Evolutionary conservation across 2,888 invertebrate species (phyloP).

Genomic region (Cheilosia grossa): DNA sequence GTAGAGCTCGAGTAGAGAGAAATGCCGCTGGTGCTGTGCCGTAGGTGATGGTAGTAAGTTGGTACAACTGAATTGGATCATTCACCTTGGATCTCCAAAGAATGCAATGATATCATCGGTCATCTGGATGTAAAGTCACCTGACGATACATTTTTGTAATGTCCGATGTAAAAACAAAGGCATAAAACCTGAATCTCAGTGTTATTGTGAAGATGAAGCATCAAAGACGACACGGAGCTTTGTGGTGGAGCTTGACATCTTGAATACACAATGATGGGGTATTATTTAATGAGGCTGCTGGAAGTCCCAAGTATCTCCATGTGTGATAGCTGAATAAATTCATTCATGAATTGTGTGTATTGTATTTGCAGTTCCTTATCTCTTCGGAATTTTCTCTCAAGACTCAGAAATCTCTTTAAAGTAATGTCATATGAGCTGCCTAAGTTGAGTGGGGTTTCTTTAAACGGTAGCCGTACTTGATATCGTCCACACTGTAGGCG

Average conservation of each 20-base stretch:
- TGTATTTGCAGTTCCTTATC: conserved; percentile 25
- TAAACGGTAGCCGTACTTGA: conserved; percentile 35
- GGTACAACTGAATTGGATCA: conserved; percentile 38
- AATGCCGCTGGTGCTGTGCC: conserved; percentile 55
- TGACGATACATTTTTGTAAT: conserved; percentile 65
- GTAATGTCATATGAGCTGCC: conserved; percentile 43
- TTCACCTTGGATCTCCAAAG: conserved; percentile 51
- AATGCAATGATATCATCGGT: conserved; percentile 54
- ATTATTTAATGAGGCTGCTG: conserved; percentile 37
- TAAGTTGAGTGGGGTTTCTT: conserved; percentile 14
- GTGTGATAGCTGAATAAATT: conserved; percentile 38
- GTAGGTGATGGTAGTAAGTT: conserved; percentile 49
- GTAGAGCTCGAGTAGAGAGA: conserved; percentile 29
- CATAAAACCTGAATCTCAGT: conserved; percentile 40
- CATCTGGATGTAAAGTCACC: conserved; percentile 28
- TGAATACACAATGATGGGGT: conserved; percentile 48
- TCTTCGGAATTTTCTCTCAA: conserved; percentile 39
- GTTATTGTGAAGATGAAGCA: conserved; percentile 30
- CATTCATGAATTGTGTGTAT: conserved; percentile 42
- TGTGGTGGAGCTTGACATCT: conserved; percentile 32
- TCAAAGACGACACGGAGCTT: conserved; percentile 52
- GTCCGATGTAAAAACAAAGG: conserved; percentile 62
- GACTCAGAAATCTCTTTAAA: conserved; percentile 47
- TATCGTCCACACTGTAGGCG: conserved; percentile 25
- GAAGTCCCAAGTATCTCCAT: conserved; percentile 38